Conservation (phyloP, 2,888 invertebrate species). For the Ochropacha duplaris region DNA sequence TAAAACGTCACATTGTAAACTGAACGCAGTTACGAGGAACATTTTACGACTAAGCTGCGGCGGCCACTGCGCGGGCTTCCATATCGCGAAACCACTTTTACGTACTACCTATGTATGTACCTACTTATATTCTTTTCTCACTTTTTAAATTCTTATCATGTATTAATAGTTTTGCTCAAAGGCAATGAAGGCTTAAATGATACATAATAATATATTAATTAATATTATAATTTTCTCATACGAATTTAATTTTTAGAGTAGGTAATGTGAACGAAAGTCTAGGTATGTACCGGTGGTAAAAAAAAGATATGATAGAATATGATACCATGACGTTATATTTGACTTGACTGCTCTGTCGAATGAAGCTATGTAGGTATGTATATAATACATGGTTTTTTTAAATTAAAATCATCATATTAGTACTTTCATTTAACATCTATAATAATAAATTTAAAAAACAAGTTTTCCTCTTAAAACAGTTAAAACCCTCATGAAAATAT, state of each 20-base stretch:
- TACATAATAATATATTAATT: too few species aligned
- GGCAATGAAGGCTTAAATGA: neutral
- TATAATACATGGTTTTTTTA: too few species aligned
- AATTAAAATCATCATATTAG: too few species aligned
- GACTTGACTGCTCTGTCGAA: too few species aligned
- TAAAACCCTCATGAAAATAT: neutral
- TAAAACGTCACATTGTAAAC: constrained; percentile 70
- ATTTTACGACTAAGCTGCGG: constrained; percentile 60
- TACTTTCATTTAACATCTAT: too few species aligned
- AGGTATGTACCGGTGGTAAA: too few species aligned
- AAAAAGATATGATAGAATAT: too few species aligned
- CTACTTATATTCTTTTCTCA: neutral
- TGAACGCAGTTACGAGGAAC: constrained; percentile 60
- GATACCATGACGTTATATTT: too few species aligned
- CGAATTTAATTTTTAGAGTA: neutral
- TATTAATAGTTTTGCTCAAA: neutral
- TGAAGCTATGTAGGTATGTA: too few species aligned
- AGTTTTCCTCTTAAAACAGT: neutral
- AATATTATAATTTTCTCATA: neutral
- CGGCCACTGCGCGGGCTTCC: constrained; percentile 19
- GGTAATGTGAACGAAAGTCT: too few species aligned
- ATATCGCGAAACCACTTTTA: neutral
- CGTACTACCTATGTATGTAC: too few species aligned
- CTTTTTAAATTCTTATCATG: neutral
- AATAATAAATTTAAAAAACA: neutral